Evolutionary conservation across 2,888 invertebrate species (phyloP).

Genomic region (Campoplex nolae): DNA sequence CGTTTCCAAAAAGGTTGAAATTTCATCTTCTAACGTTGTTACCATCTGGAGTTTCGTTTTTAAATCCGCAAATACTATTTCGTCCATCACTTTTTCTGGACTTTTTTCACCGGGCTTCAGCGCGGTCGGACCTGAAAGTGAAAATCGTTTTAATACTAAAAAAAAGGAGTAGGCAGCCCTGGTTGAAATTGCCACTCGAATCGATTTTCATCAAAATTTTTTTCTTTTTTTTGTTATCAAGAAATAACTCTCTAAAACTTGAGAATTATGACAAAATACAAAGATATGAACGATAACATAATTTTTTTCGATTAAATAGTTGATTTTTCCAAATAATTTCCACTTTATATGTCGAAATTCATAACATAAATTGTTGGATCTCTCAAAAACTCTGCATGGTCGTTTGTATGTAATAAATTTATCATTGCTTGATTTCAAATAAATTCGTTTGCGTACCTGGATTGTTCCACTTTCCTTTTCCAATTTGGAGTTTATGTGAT

Average conservation of each 20-base stretch:
- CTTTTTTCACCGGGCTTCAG: not conserved
- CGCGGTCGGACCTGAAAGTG: constrained; percentile 5
- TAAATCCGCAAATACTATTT: constrained; percentile 74
- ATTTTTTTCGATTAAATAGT: too few relatives aligned
- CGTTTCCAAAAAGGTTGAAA: constrained; percentile 74
- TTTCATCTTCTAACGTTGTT: constrained; percentile 75
- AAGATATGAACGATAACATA: too few relatives aligned
- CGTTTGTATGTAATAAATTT: too few relatives aligned
- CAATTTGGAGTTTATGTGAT: constrained; percentile 73
- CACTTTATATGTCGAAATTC: too few relatives aligned
- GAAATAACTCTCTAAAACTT: too few relatives aligned
- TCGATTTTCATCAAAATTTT: too few relatives aligned
- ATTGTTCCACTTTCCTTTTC: constrained; percentile 64
- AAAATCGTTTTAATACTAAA: not conserved
- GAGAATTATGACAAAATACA: too few relatives aligned
- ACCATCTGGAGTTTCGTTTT: constrained; percentile 72
- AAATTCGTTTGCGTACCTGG: constrained; percentile 23
- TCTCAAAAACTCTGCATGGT: too few relatives aligned
- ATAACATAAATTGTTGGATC: too few relatives aligned
- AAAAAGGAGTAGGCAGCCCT: not conserved
- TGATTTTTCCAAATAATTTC: not conserved
- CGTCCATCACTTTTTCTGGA: constrained; percentile 3
- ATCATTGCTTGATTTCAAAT: too few relatives aligned
- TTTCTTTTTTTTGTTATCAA: too few relatives aligned
- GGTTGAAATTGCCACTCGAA: too few relatives aligned